These are phyloP conservation scores for Muschampia plurimacula DNA, from an alignment of 2,888 invertebrate genomes.

Conservation along the genomic window DNA sequence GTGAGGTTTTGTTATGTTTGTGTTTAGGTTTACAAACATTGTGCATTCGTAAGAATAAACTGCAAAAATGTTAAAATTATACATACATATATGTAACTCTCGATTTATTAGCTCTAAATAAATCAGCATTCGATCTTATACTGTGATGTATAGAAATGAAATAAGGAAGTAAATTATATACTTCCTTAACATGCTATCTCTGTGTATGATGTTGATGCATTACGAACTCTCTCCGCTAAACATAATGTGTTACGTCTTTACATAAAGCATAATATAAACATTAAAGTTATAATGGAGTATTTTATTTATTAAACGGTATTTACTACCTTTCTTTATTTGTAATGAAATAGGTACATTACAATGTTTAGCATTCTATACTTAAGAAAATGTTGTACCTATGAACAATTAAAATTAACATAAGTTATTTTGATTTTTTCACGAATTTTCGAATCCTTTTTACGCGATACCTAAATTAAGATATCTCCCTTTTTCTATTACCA, in stretches of 20 bases:
- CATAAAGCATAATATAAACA: slow-evolving; percentile 20
- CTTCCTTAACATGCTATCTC: slow-evolving; percentile 30
- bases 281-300: neutral
- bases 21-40: too few relatives aligned
- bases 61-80: too few relatives aligned
- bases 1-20: too few relatives aligned
- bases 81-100: neutral
- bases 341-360: too few relatives aligned
- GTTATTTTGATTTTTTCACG: too few relatives aligned
- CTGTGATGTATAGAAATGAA: slow-evolving; percentile 25
- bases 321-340: too few relatives aligned
- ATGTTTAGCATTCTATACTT: too few relatives aligned
- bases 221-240: slow-evolving; percentile 31
- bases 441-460: slow-evolving; percentile 52
- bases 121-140: slow-evolving; percentile 18
- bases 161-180: slow-evolving; percentile 34
- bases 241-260: slow-evolving; percentile 17
- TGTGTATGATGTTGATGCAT: slow-evolving; percentile 24
- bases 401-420: too few relatives aligned
- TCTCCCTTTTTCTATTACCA: slow-evolving; percentile 8
- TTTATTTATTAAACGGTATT: too few relatives aligned
- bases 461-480: slow-evolving; percentile 17
- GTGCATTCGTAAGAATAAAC: too few relatives aligned
- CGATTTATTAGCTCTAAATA: neutral
- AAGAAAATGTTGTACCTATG: too few relatives aligned